A percentile compares a stretch with the other conserved stretches of the same genome.
These are phyloP conservation scores for Megalops cyprinoides DNA, from an alignment of 2,797 vertebrate species.

Conservation along the genomic window DNA sequence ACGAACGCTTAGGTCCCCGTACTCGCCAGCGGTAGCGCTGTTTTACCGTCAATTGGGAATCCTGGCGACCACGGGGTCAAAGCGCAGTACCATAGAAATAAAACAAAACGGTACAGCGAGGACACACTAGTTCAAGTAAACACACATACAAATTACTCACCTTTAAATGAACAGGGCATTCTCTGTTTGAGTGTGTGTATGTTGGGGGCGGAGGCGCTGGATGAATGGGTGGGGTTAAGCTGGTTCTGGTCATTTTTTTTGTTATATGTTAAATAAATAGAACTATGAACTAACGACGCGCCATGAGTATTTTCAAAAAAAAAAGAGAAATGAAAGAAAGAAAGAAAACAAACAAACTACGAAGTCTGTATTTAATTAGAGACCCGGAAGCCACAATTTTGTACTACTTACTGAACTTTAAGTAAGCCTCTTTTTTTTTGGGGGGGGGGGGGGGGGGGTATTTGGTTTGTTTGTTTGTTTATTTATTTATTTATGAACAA, in stretches of 20 bases:
- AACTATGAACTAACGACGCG: not conserved
- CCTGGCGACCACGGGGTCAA: constrained; percentile 1
- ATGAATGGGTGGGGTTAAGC: no score
- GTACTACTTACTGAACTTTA: not conserved
- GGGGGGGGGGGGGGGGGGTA: not conserved
- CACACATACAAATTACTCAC: not conserved
- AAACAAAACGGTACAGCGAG: not conserved
- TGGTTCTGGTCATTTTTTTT: not conserved
- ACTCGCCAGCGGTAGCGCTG: constrained; percentile 39
- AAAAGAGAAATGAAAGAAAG: not conserved
- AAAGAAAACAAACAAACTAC: no score
- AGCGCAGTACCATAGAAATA: not conserved
- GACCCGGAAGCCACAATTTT: constrained; percentile 11
- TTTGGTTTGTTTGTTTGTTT: constrained; percentile 23
- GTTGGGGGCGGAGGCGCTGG: not conserved
- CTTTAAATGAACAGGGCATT: not conserved
- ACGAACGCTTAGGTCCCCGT: constrained; percentile 48
- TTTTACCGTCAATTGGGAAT: constrained; percentile 32
- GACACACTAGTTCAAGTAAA: not conserved
- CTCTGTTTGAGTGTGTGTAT: not conserved
- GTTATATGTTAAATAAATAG: constrained; percentile 18
- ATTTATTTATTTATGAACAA: not conserved
- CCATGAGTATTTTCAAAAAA: constrained; percentile 7
- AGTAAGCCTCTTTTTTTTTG: not conserved
- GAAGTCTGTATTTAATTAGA: constrained; percentile 9